phyloP scores from a whole-genome alignment of 2,113 vertebrate genomes.

The rat (Rattus norvegicus) region DNA sequence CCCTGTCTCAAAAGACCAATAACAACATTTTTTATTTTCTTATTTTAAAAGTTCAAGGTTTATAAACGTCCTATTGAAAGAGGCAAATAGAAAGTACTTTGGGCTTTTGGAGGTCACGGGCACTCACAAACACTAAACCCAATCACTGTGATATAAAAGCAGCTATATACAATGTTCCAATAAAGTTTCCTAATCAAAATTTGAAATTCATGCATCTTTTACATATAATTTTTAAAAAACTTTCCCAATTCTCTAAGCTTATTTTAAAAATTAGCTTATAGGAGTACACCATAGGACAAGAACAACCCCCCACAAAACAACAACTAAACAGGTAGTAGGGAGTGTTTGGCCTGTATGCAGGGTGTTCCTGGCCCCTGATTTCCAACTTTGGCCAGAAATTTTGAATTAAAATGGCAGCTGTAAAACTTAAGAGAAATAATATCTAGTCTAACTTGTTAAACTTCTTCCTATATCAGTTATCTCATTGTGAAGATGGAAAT shows the following conservation, averaged over 20 bases:
- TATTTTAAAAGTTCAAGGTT: background rate
- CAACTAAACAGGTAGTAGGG: background rate
- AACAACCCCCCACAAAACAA: background rate
- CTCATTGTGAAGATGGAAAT: conserved; percentile 10
- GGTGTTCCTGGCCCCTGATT: background rate
- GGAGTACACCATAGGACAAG: background rate
- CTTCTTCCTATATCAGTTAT: background rate
- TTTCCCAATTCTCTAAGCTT: background rate
- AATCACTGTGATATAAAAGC: background rate
- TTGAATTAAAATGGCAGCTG: conserved; percentile 21
- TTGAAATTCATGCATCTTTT: background rate
- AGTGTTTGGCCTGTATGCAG: background rate
- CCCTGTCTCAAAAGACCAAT: background rate
- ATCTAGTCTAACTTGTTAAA: background rate
- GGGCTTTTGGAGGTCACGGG: background rate
- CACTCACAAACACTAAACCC: background rate
- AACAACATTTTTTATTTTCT: background rate
- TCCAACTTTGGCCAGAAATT: background rate
- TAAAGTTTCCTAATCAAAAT: conserved; percentile 11
- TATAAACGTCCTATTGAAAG: background rate
- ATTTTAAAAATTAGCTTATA: background rate
- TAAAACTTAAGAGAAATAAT: background rate
- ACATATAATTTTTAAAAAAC: background rate
- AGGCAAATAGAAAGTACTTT: background rate
- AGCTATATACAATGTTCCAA: background rate